Evolutionary conservation across 1,140 invertebrate species (phyloP), one percentile per base, ranked within the genome.

Genomic region (Mizuhopecten yessoensis): DNA sequence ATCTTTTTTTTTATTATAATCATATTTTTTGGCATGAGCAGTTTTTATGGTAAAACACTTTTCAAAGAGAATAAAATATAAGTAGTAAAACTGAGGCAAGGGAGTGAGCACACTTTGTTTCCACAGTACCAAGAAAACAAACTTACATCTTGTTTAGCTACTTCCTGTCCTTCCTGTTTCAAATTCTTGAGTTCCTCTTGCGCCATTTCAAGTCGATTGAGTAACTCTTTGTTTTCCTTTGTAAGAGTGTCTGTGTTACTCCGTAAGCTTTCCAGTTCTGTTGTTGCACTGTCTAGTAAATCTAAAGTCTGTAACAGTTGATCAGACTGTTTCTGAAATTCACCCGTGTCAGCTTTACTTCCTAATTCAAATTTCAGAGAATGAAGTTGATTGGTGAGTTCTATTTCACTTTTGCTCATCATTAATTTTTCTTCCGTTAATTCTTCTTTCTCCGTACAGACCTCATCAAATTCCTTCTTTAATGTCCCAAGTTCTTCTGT

Each of bases 201-300:
- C 34, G 93, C 20, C n/a, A 89, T 90, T 88, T 94, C 93, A 36
- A 95, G 87, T 89, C 93, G 93, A 91, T 94, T 94, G 29, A 93
- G 88, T 49, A 95, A 90, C 33, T 95, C 95, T 42, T 94, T 94
- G 88, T 95, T 95, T 89, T 95, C 95, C 88, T 95, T 95, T 29
- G 86, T 87, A 89, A 95, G 89, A 17, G 89, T 86, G 34, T 95
- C 93, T 29, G 91, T 93, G 23, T 94, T 92, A 86, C 93, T 91
- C 90, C 90, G 91, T 17, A 94, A 88, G 45, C 92, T 86, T 49
- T 94, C 92, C 75, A 92, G 89, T 88, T 93, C 91, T 20, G 87
- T 34, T 17, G 92, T 92, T 87, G 91, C 92, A 34, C 91, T 88
- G 89, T 93, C 92, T 91, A 94, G 90, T 89, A 94, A 87, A 34